phyloP scores from a whole-genome alignment of 2,888 invertebrate species.

The Eupithecia dodoneata region DNA sequence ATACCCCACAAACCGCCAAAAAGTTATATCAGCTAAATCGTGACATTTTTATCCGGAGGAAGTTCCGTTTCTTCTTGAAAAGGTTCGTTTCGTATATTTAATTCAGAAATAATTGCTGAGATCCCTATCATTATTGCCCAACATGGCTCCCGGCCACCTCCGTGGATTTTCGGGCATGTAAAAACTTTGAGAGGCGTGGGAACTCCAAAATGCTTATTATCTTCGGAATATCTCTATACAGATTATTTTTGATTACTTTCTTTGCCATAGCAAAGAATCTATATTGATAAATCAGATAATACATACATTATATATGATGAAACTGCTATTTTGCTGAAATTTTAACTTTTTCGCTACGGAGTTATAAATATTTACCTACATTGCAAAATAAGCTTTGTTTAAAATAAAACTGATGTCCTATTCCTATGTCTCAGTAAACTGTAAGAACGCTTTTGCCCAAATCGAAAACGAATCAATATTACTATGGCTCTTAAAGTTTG shows the following conservation, averaged over 20 bases:
- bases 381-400: too few relatives aligned
- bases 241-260: constrained; percentile 42
- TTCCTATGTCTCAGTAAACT: not conserved
- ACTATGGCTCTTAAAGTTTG: not conserved
- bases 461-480: not conserved
- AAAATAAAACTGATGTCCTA: not conserved
- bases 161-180: constrained; percentile 59
- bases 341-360: not conserved
- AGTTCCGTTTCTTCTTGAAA: constrained; percentile 1
- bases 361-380: not conserved
- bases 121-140: constrained; percentile 77
- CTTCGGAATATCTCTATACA: constrained; percentile 65
- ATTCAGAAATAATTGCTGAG: constrained; percentile 72
- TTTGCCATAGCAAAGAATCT: constrained; percentile 14
- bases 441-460: not conserved
- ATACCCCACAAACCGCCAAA: not conserved
- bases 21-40: not conserved
- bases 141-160: constrained; percentile 72
- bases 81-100: constrained; percentile 55
- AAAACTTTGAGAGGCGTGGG: constrained; percentile 52
- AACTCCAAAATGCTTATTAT: constrained; percentile 58
- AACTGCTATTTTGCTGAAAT: not conserved
- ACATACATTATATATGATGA: too few relatives aligned
- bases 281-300: too few relatives aligned
- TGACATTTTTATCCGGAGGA: constrained; percentile 2